phyloP scores from a whole-genome alignment of 2,888 invertebrate genomes.

The Panopea generosa region DNA sequence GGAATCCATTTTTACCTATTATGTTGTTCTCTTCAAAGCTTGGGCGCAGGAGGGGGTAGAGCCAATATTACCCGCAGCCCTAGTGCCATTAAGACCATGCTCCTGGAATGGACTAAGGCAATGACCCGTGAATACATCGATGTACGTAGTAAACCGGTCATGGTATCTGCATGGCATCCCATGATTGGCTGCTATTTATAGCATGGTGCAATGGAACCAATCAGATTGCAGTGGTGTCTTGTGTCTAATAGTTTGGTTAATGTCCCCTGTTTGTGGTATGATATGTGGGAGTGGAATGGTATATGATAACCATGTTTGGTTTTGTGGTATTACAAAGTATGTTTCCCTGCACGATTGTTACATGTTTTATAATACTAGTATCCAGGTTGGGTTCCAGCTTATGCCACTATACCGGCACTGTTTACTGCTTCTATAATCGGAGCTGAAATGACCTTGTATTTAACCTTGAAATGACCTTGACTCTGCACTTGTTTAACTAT shows the following conservation, averaged over 20 bases:
- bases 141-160: slow-evolving; percentile 54
- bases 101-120: slow-evolving; percentile 98
- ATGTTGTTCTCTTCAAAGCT: too few relatives aligned
- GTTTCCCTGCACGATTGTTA: neutral
- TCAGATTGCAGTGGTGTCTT: neutral
- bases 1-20: too few relatives aligned
- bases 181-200: slow-evolving; percentile 17
- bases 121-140: slow-evolving; percentile 97
- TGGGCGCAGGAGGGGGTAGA: slow-evolving; percentile 85
- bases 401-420: neutral
- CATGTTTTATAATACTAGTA: too few relatives aligned
- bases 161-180: slow-evolving; percentile 47
- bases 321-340: neutral
- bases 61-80: slow-evolving; percentile 90
- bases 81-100: slow-evolving; percentile 97
- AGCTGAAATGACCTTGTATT: neutral
- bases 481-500: neutral
- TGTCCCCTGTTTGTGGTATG: too few relatives aligned
- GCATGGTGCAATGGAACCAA: slow-evolving; percentile 49
- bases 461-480: neutral
- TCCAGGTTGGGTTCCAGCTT: too few relatives aligned
- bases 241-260: too few relatives aligned
- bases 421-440: neutral
- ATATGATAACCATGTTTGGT: neutral
- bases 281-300: neutral